Base-by-base conservation (phyloP, 2,113 vertebrate species). In the Poeciliopsis prolifica region DNA sequence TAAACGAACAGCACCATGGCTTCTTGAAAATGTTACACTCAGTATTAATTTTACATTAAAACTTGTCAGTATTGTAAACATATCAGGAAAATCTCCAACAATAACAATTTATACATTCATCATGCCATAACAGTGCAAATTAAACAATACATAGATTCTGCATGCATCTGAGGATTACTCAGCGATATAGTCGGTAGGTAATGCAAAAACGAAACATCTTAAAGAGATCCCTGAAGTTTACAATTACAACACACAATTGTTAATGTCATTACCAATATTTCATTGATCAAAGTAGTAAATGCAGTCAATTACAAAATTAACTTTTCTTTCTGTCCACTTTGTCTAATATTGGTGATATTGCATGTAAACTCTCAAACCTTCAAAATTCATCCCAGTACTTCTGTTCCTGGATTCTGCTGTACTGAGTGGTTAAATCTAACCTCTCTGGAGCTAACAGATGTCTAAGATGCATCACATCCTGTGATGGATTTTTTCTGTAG, bases 181-280 rank as follows among this genome's bases (percentile, higher is more conserved):
- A 48, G 17, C 1, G 44, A 48, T 48, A 19, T 5, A 48, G 44
- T 48, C 5, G 3, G 58, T 3, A 75, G 62, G 65, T 28, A 69
- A 66, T 26, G 13, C 14, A 19, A 26, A 61, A 68, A 13, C 31
- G 42, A 69, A 65, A 35, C n/a, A 44, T 65, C 26, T 48, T 15
- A 11, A 65, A 42, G 65, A 35, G 73, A 1, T 15, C 42, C 72
- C 40, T 44, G 3, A 44, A 44, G 42, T 37, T 37, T 37, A 37
- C 35, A 37, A 37, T 37, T 37, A 37, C 35, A 37, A 37, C 35
- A 37, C 35, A 12, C 35, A 37, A 37, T 37, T 37, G 10, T 37
- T 37, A 10, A 35, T 48, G 42, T 42, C 58, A 30, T 42, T 74
- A 22, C n/a, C n/a, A 54, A 12, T 48, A 77, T 72, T n/a, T 64